A percentile compares a stretch with the other conserved stretches of the same genome.
These are phyloP conservation scores for Heliothis peltigera DNA, from an alignment of 2,888 invertebrate genomes.

Conservation along the genomic window DNA sequence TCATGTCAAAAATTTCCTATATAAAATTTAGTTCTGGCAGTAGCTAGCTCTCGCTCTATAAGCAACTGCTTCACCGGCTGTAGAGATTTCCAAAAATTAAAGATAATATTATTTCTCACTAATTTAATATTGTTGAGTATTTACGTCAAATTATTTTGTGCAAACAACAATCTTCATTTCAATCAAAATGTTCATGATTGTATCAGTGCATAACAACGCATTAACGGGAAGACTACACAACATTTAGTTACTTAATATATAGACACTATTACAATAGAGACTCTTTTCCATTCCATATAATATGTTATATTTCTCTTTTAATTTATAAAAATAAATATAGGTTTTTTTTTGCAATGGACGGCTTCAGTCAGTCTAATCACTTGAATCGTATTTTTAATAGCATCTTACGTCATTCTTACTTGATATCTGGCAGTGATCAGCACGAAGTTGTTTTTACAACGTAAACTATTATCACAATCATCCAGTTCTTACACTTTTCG, in stretches of 20 bases:
- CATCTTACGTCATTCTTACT: background rate
- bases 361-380: constrained; percentile 71
- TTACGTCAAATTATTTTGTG: constrained; percentile 65
- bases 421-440: constrained; percentile 67
- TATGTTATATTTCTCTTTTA: constrained; percentile 49
- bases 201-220: constrained; percentile 69
- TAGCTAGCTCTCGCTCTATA: too few species aligned
- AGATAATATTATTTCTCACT: constrained; percentile 33
- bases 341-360: constrained; percentile 62
- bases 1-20: too few species aligned
- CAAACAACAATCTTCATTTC: constrained; percentile 68
- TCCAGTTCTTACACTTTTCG: constrained; percentile 80
- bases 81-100: too few species aligned
- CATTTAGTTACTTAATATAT: constrained; percentile 41
- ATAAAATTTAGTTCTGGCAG: too few species aligned
- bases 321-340: constrained; percentile 67
- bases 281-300: constrained; percentile 23
- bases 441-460: constrained; percentile 13
- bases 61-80: too few species aligned
- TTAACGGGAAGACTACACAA: constrained; percentile 78
- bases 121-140: constrained; percentile 55
- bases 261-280: constrained; percentile 23
- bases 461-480: constrained; percentile 58
- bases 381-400: constrained; percentile 35
- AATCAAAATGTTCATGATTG: constrained; percentile 45